phyloP scores from a whole-genome alignment of 2,888 invertebrate genomes.

The Phymatocera aterrima region DNA sequence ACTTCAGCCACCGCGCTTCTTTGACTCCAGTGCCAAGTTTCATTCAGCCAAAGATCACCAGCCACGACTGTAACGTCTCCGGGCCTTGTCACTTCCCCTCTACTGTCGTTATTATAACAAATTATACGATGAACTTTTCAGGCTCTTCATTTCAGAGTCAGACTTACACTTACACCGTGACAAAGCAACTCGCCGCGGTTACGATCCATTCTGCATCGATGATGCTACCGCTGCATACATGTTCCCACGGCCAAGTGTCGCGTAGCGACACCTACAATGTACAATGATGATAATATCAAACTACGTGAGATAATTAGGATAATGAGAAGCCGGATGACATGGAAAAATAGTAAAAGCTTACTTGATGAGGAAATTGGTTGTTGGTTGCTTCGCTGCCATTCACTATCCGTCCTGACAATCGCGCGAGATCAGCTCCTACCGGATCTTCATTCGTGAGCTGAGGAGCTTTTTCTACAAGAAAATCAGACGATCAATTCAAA shows the following conservation, averaged over 20 bases:
- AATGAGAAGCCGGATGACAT: background rate
- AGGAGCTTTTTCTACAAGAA: background rate
- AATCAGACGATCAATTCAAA: background rate
- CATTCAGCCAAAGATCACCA: conserved; percentile 58
- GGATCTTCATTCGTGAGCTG: background rate
- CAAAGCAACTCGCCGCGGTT: conserved; percentile 67
- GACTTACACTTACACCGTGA: conserved; percentile 2
- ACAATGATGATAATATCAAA: background rate
- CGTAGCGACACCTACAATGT: conserved; percentile 64
- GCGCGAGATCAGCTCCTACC: background rate
- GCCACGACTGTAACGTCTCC: conserved; percentile 58
- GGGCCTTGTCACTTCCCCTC: conserved; percentile 47
- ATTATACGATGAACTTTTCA: no score
- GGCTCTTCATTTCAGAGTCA: background rate
- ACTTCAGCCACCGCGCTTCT: conserved; percentile 53
- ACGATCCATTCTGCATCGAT: conserved; percentile 57
- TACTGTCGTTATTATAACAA: background rate
- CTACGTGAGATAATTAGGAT: no score
- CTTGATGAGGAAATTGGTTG: conserved; percentile 24
- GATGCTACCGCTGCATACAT: conserved; percentile 67
- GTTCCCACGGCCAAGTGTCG: conserved; percentile 54
- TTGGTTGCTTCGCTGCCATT: background rate
- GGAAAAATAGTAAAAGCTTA: background rate
- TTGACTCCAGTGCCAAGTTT: conserved; percentile 51
- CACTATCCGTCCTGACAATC: conserved; percentile 19